Evolutionary conservation across 2,888 invertebrate species (phyloP).

Genomic region (Onchidella celtica): DNA sequence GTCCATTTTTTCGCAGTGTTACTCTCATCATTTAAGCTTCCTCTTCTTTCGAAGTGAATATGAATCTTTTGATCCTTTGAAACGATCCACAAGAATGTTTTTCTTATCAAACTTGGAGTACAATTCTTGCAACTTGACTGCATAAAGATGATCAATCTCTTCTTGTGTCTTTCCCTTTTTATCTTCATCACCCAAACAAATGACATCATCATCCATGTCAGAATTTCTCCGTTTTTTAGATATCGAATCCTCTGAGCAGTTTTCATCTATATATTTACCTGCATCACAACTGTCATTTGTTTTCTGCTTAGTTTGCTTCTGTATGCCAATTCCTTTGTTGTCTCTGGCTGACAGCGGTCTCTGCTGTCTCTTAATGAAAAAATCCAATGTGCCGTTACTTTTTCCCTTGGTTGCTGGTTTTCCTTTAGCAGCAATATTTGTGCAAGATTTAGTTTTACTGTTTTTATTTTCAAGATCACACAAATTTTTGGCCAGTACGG

Average conservation of each 20-base stretch:
- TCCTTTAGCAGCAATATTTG: too few species aligned
- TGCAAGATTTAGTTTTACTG: too few species aligned
- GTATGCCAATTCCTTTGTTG: too few species aligned
- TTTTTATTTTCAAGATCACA: too few species aligned
- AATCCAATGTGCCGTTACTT: not conserved
- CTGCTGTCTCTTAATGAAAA: not conserved
- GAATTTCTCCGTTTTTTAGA: not conserved
- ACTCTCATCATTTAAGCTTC: slow-evolving; percentile 26
- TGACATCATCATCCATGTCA: not conserved
- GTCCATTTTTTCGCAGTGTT: too few species aligned
- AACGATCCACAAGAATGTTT: slow-evolving; percentile 51
- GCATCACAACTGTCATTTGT: too few species aligned
- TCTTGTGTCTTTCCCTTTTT: slow-evolving; percentile 51
- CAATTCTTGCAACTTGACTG: slow-evolving; percentile 59
- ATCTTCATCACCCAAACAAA: not conserved
- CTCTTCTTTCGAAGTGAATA: slow-evolving; percentile 57
- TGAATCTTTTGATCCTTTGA: slow-evolving; percentile 58
- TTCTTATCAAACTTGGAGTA: slow-evolving; percentile 57
- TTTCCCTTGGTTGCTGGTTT: too few species aligned
- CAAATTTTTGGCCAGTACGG: too few species aligned
- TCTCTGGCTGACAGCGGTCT: not conserved
- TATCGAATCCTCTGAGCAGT: not conserved
- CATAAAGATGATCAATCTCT: slow-evolving; percentile 56
- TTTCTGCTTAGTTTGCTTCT: too few species aligned
- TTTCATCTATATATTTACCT: too few species aligned